Percentiles rank a stretch among this genome's conserved stretches.
These are phyloP conservation scores for Esox lucius DNA, from an alignment of 2,797 vertebrate species.

Conservation along the genomic window DNA sequence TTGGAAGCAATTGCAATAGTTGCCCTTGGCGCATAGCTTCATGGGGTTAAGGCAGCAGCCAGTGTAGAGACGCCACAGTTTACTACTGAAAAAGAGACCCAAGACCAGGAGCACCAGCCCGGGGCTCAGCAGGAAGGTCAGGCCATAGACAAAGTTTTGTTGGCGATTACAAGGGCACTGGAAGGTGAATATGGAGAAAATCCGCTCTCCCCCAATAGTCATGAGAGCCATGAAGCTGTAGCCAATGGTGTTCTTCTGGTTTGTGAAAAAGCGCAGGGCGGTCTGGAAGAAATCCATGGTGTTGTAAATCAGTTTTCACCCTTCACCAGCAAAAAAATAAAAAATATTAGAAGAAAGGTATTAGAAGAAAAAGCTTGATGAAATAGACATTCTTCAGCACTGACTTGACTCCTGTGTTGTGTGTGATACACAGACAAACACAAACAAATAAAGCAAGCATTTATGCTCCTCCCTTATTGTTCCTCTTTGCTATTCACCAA, in stretches of 20 bases:
- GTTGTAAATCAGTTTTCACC: too few species aligned
- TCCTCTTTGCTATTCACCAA: too few species aligned
- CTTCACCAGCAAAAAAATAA: too few species aligned
- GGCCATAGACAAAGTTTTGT: slow-evolving; percentile 84
- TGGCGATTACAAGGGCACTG: slow-evolving; percentile 86
- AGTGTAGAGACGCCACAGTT: slow-evolving; percentile 87
- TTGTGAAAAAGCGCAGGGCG: slow-evolving; percentile 80
- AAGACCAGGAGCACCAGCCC: slow-evolving; percentile 83
- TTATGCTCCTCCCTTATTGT: too few species aligned
- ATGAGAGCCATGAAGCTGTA: too few species aligned
- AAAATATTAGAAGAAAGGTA: too few species aligned
- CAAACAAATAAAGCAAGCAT: too few species aligned
- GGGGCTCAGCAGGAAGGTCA: slow-evolving; percentile 86
- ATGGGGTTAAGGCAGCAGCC: slow-evolving; percentile 86
- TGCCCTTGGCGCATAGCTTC: slow-evolving; percentile 81
- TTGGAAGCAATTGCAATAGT: slow-evolving; percentile 69
- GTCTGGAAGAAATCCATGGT: slow-evolving; percentile 85
- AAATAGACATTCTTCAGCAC: too few species aligned
- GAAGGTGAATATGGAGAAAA: slow-evolving; percentile 90
- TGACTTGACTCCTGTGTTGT: too few species aligned
- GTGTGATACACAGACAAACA: too few species aligned
- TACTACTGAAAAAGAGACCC: slow-evolving; percentile 81
- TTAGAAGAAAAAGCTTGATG: too few species aligned
- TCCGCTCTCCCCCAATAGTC: slow-evolving; percentile 85
- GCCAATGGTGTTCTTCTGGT: slow-evolving; percentile 87